Base-by-base conservation (phyloP, 1,140 invertebrate species). In the Trialeurodes vaporariorum region DNA sequence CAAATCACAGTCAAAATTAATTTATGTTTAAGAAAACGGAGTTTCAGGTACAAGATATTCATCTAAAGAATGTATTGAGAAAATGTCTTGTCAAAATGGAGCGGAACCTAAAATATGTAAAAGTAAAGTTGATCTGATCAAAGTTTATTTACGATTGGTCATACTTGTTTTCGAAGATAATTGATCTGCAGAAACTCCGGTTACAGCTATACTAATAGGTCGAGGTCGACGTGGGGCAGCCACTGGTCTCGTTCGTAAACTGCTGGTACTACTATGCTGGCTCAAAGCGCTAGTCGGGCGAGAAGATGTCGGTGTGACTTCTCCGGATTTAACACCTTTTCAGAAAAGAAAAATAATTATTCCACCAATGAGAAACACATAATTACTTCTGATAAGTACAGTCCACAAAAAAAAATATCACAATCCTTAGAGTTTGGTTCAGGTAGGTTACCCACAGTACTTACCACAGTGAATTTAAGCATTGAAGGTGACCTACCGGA, bases 141-240 rank as follows among this genome's bases (percentile, higher is more conserved):
- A 5, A 13, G 13, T 59, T 13, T 60, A 58, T 13, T 63, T 61
- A 13, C n/a, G 25, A 23, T 60, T 60, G 23, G 63, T 58, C n/a
- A 63, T 68, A 59, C 64, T 68, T 17, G 49, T 59, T 60, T 68
- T 63, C 34, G 23, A 49, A 25, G 63, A 64, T 25, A 27, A 22
- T 61, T 49, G 25, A 59, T 77, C 76, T 73, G 84, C 81, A 79
- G 87, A 85, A 76, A 91, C 85, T 68, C 88, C 90, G 69, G 90
- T 92, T 74, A 88, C 88, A 72, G 90, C 91, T 75, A 93, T 93
- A 79, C 90, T 92, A 73, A 87, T 86, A 71, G 92, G 91, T 67
- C 91, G 82, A 62, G 86, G 88, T 75, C 85, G 83, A 71, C 87
- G 79, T 67, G 86, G 83, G 67, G 84, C 82, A 64, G 84, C 81